Evolutionary conservation across 2,888 invertebrate genomes (phyloP), one percentile per base, ranked within the genome.

Genomic region (Pammene aurita): DNA sequence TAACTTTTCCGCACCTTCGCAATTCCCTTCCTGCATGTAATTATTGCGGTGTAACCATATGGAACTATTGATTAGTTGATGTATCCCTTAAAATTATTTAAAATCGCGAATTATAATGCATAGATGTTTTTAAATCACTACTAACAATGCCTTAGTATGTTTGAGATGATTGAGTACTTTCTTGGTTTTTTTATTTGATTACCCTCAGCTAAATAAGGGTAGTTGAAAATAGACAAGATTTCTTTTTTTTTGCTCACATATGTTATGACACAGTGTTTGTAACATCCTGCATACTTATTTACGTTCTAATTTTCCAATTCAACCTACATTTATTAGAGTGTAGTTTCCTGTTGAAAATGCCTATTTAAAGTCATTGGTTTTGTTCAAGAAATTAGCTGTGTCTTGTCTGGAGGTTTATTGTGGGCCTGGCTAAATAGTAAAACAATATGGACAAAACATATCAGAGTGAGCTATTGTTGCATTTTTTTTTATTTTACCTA

Each of bases 21-120:
- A 14, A 44, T 16, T 35, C 16, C 58, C 9, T 52, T 26, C 26
- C 38, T 62, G 50, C 41, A 52, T 41, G 41, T 26, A 52, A 41
- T 18, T 50, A 52, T 62, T 62, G 38, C 61, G 18, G 18, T 38
- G 13, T 26, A 62, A 62, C 62, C 50, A 62, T 62, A 52, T 50
- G 41, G 62, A 41, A 62, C 52, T 62, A 62, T 62, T 62, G 62
- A 62, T 62, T 62, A 62, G 50, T 41, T 62, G 14, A 35, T 48
- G 41, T 46, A 42, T 65, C 62, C 18, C 41, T 18, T 13, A 16
- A 52, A 50, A 18, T 41, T 13, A 41, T 35, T 41, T 26, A 50
- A 52, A 41, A 41, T 62, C 26, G 26, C 50, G 18, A 52, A 41
- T 26, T 62, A n/a, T 10, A 41, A 41, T 41, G 18, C 41, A 16